Evolutionary conservation across 2,113 vertebrate genomes (phyloP), one percentile per base, ranked within the genome.

Genomic region (Dasypus novemcinctus): DNA sequence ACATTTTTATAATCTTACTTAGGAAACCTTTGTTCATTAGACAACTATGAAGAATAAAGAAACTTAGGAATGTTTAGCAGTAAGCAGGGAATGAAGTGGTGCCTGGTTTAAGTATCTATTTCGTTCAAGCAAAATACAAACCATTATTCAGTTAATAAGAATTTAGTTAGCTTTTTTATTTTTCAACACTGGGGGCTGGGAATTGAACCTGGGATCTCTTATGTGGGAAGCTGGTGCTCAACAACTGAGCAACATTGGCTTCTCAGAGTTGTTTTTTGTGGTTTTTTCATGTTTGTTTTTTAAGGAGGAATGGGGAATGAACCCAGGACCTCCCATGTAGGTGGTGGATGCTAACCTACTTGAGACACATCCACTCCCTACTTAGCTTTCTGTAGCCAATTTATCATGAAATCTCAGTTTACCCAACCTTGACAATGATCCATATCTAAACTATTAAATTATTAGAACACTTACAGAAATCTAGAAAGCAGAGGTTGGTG

Each of bases 1-100:
- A 98, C 98, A 98, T 99, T 99, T 98, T 98, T 98, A 98, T 99
- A 99, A 98, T 99, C 98, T 99, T 99, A 99, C 99, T 99, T 99
- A 99, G 99, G 99, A 99, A 99, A 99, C 99, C 97, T 99, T 98
- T 98, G 96, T 98, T 98, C 97, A 97, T 97, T 98, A 97, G 91
- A 97, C 96, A 97, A 98, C 97, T 94, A 96, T 98, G 97, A 98
- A 97, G 97, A 96, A 96, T 97, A 96, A 97, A 96, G 95, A 98
- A 96, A 94, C 88, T 97, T 97, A 97, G 96, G 97, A 98, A 98
- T 98, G 98, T 98, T 46, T 46, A 46, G 43, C 43, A 46, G 93
- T 72, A 95, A 94, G 90, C 96, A 97, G 93, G 96, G 95, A 96
- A 93, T 54, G 68, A 94, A 93, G 94, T 95, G 93, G 96, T 96